A percentile compares a stretch with the other conserved stretches of the same genome.
These are phyloP conservation scores for Smithornis capensis DNA, from an alignment of 2,113 vertebrate species.

Conservation along the genomic window DNA sequence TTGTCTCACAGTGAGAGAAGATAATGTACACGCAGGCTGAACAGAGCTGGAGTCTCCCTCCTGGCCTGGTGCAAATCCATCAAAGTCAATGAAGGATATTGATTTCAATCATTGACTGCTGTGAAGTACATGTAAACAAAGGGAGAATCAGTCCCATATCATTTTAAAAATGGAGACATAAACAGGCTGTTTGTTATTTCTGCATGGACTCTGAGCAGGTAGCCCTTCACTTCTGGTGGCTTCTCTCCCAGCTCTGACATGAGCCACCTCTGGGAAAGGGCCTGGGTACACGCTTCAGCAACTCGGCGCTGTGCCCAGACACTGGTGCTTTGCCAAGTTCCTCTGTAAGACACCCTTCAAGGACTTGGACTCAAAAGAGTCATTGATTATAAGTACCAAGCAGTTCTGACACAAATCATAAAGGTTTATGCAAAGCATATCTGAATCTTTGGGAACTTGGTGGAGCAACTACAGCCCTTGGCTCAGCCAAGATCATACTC, in stretches of 20 bases:
- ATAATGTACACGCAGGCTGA: background rate
- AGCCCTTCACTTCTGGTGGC: background rate
- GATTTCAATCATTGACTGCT: background rate
- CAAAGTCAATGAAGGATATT: conserved; percentile 35
- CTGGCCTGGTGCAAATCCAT: conserved; percentile 5
- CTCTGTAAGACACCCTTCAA: background rate
- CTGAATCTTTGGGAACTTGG: background rate
- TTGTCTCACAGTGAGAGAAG: background rate
- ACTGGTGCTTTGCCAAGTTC: background rate
- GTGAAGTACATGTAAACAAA: background rate
- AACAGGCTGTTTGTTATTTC: background rate
- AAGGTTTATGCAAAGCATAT: background rate
- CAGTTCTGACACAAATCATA: background rate
- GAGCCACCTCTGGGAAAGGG: background rate
- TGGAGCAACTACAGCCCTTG: background rate
- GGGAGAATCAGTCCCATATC: background rate
- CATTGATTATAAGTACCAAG: background rate
- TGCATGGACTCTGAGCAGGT: background rate
- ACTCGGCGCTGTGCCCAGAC: background rate
- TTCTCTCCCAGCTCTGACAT: background rate
- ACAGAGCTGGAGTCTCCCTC: background rate
- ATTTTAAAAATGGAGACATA: background rate
- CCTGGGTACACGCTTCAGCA: background rate
- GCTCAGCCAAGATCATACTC: background rate
- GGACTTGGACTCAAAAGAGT: background rate